Evolutionary conservation across 30 jellyfish, hydroid and myxozoan genomes (phyloP).

Genomic region (Clytia hemisphaerica): DNA sequence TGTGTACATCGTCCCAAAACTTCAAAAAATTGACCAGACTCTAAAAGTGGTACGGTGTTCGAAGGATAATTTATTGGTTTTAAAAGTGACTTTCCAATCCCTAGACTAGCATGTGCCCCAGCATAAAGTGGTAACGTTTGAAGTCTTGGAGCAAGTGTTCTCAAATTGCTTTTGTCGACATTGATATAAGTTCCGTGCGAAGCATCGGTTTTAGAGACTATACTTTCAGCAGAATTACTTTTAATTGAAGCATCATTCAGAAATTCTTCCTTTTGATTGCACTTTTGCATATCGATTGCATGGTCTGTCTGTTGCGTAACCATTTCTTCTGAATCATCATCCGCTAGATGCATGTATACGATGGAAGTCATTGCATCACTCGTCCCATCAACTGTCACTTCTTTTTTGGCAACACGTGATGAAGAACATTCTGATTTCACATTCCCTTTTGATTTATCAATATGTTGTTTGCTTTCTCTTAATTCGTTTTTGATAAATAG

Average conservation of each 20-base stretch:
- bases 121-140: conserved; percentile 19
- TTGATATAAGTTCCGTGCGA: not conserved
- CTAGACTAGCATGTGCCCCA: conserved; percentile 20
- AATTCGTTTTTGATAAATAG: too few relatives aligned
- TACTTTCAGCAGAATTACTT: not conserved
- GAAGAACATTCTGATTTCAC: too few relatives aligned
- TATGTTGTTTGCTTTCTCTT: too few relatives aligned
- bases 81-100: conserved; percentile 3
- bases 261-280: too few relatives aligned
- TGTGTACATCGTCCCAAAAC: conserved; percentile 91
- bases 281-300: too few relatives aligned
- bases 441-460: too few relatives aligned
- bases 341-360: too few relatives aligned
- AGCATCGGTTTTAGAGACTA: not conserved
- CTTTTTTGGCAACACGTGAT: too few relatives aligned
- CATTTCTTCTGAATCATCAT: too few relatives aligned
- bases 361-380: too few relatives aligned
- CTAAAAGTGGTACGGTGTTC: conserved; percentile 3
- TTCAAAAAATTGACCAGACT: conserved; percentile 91
- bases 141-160: conserved; percentile 29
- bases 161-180: not conserved
- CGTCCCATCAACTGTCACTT: too few relatives aligned
- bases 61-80: conserved; percentile 8
- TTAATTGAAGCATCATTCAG: not conserved
- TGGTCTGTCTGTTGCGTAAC: too few relatives aligned